phyloP scores from a whole-genome alignment of 1,140 invertebrate species.

The Varroa destructor region DNA sequence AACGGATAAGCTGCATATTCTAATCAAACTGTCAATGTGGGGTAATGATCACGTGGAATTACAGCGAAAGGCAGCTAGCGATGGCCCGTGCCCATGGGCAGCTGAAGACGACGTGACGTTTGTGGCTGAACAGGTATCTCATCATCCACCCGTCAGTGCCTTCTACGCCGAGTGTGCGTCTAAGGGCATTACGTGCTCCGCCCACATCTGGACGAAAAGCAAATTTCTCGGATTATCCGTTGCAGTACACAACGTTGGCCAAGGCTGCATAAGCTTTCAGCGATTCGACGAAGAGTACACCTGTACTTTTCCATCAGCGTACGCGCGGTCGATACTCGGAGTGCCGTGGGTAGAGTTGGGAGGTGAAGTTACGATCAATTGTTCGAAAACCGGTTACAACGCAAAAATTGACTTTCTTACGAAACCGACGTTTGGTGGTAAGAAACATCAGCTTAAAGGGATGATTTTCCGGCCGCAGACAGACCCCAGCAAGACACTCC shows the following conservation, averaged over 20 bases:
- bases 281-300: constrained; percentile 79
- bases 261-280: constrained; percentile 60
- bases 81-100: constrained; percentile 71
- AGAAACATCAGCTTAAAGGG: constrained; percentile 71
- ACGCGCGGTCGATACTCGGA: constrained; percentile 83
- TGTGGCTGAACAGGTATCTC: constrained; percentile 94
- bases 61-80: constrained; percentile 43
- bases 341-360: constrained; percentile 94
- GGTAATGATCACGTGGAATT: background rate
- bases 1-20: too few species aligned
- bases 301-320: constrained; percentile 87
- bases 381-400: constrained; percentile 72
- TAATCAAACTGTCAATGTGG: too few species aligned
- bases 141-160: constrained; percentile 96
- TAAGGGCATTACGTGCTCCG: constrained; percentile 76
- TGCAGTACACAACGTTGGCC: constrained; percentile 48
- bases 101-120: constrained; percentile 65
- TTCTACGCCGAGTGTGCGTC: constrained; percentile 90
- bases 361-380: constrained; percentile 70
- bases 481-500: constrained; percentile 51
- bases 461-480: constrained; percentile 58
- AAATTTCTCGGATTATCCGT: constrained; percentile 92
- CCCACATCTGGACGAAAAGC: constrained; percentile 93
- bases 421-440: constrained; percentile 93
- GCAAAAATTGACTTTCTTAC: constrained; percentile 83